Evolutionary conservation across 2,797 vertebrate species (phyloP).

Genomic region (Poeciliopsis paucimaculata): DNA sequence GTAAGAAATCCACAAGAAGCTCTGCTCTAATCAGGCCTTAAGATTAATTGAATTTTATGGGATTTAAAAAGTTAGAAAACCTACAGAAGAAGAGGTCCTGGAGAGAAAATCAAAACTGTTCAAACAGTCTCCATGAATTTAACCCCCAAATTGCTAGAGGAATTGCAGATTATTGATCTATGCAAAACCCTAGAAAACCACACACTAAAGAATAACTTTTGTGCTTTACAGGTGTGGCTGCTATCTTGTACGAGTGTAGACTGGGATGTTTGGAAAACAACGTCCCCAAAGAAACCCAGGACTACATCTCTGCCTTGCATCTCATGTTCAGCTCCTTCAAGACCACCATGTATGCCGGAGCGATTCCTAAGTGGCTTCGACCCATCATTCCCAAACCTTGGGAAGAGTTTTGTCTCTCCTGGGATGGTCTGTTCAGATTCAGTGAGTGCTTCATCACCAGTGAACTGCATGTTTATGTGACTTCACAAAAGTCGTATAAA

Average conservation of each 20-base stretch:
- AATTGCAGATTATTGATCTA: neutral
- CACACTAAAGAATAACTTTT: neutral
- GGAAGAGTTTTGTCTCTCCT: slow-evolving; percentile 93
- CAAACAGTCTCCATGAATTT: neutral
- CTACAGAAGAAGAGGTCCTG: neutral
- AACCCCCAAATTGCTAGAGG: neutral
- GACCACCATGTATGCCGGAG: slow-evolving; percentile 95
- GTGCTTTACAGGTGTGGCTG: slow-evolving; percentile 83
- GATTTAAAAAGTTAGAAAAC: neutral
- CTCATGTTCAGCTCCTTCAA: slow-evolving; percentile 98
- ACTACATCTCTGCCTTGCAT: slow-evolving; percentile 90
- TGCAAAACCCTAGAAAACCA: neutral
- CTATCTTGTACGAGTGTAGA: slow-evolving; percentile 88
- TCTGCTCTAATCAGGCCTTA: neutral
- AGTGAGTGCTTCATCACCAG: slow-evolving; percentile 62
- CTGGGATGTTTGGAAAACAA: slow-evolving; percentile 89
- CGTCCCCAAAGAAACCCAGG: slow-evolving; percentile 84
- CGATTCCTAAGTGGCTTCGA: slow-evolving; percentile 93
- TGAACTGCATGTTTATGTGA: neutral
- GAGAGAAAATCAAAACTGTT: neutral
- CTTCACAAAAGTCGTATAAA: neutral
- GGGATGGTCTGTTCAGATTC: slow-evolving; percentile 89
- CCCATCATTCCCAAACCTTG: slow-evolving; percentile 91
- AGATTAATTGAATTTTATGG: neutral
- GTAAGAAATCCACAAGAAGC: neutral